Conservation (phyloP, 2,797 vertebrate species). For the Glyptemys insculpta region DNA sequence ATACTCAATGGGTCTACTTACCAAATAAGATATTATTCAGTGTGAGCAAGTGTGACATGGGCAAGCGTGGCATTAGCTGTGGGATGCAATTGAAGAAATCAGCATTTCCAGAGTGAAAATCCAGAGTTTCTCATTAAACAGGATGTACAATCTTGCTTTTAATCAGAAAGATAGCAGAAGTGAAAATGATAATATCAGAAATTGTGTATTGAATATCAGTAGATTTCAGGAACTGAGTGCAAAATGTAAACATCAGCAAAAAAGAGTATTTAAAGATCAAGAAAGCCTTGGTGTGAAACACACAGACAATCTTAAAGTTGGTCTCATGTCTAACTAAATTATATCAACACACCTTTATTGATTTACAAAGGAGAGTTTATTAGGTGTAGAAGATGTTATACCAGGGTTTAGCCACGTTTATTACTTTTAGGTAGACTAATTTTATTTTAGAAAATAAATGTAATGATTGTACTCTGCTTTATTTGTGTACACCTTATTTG, state of each 20-base stretch:
- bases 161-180: neutral
- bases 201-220: neutral
- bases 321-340: conserved; percentile 24
- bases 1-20: neutral
- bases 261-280: neutral
- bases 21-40: neutral
- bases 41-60: neutral
- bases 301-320: neutral
- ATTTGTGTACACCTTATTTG: conserved; percentile 79
- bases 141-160: neutral
- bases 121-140: neutral
- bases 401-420: conserved; percentile 75
- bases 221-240: neutral
- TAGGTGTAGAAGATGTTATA: conserved; percentile 79
- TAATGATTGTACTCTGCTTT: conserved; percentile 78
- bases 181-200: rapidly evolving
- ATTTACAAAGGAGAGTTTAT: conserved; percentile 69
- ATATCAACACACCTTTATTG: conserved; percentile 25
- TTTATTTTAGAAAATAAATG: conserved; percentile 80
- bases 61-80: neutral
- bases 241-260: neutral
- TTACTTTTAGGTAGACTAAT: conserved; percentile 84
- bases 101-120: neutral
- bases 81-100: neutral
- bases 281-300: neutral